Percentiles rank a stretch among this genome's conserved stretches.
Conservation (phyloP, 2,113 vertebrate species). For the Heptranchias perlo region DNA sequence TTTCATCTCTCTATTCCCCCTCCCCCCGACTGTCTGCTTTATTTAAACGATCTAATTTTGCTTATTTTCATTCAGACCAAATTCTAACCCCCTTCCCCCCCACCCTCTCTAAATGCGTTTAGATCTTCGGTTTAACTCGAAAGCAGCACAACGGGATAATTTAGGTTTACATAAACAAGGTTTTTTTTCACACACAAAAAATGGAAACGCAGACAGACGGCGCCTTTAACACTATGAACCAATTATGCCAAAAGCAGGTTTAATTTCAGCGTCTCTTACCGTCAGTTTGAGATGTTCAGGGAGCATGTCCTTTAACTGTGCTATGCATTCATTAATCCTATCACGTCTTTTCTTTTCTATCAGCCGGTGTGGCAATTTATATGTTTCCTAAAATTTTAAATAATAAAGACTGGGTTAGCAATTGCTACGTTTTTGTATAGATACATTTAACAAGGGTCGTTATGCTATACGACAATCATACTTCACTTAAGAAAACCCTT, state of each 20-base stretch:
- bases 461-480: not conserved
- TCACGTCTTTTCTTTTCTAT: slow-evolving; percentile 97
- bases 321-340: slow-evolving; percentile 95
- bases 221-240: not conserved
- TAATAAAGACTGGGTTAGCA: not conserved
- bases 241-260: slow-evolving; percentile 9
- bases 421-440: not conserved
- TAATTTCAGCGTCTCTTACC: slow-evolving; percentile 60
- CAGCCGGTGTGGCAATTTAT: slow-evolving; percentile 90
- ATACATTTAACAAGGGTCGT: not conserved
- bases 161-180: not conserved
- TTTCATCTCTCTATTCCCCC: not conserved
- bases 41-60: not conserved
- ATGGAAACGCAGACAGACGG: not conserved
- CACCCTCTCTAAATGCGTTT: not conserved
- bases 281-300: slow-evolving; percentile 97
- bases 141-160: not conserved
- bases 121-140: not conserved
- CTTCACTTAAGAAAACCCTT: not conserved
- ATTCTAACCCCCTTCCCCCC: not conserved
- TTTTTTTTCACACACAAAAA: not conserved
- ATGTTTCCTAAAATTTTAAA: slow-evolving; percentile 74
- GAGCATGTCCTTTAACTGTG: slow-evolving; percentile 90
- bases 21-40: too few relatives aligned
- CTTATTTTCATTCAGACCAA: not conserved